A percentile compares a stretch with the other conserved stretches of the same genome.
Evolutionary conservation across 2,113 vertebrate species (phyloP).

Genomic region (Argyrosomus japonicus): DNA sequence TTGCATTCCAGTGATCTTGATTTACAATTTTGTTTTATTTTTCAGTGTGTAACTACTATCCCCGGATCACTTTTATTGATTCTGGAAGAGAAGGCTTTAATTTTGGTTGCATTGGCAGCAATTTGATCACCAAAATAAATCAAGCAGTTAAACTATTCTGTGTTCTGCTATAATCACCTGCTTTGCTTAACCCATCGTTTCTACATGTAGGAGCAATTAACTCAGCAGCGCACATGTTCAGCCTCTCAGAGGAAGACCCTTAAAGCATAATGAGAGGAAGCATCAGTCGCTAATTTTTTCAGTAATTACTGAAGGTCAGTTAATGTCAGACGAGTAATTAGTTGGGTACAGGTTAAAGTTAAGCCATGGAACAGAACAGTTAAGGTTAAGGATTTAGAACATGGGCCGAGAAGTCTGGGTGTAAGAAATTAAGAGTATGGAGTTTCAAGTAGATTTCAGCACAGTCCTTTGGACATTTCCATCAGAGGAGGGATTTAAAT

Average conservation of each 20-base stretch:
- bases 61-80: slow-evolving; percentile 7
- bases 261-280: slow-evolving; percentile 39
- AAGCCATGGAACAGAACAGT: background rate
- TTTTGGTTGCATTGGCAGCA: slow-evolving; percentile 28
- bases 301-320: slow-evolving; percentile 46
- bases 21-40: slow-evolving; percentile 25
- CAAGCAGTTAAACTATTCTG: slow-evolving; percentile 17
- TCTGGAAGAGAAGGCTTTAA: slow-evolving; percentile 21
- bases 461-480: background rate
- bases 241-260: slow-evolving; percentile 19
- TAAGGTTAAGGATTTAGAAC: slow-evolving; percentile 4
- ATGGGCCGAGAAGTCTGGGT: background rate
- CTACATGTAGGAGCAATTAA: slow-evolving; percentile 23
- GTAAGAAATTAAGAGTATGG: background rate
- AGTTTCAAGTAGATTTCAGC: background rate
- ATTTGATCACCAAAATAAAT: slow-evolving; percentile 16
- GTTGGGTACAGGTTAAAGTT: slow-evolving; percentile 21
- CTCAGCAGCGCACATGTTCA: slow-evolving; percentile 4
- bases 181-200: slow-evolving; percentile 32
- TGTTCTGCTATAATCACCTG: slow-evolving; percentile 24
- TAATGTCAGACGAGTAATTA: slow-evolving; percentile 42
- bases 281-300: slow-evolving; percentile 41
- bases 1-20: slow-evolving; percentile 7
- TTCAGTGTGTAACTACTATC: slow-evolving; percentile 8
- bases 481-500: background rate